Conservation (phyloP, 2,888 invertebrate species). For the Gryllus longicercus region DNA sequence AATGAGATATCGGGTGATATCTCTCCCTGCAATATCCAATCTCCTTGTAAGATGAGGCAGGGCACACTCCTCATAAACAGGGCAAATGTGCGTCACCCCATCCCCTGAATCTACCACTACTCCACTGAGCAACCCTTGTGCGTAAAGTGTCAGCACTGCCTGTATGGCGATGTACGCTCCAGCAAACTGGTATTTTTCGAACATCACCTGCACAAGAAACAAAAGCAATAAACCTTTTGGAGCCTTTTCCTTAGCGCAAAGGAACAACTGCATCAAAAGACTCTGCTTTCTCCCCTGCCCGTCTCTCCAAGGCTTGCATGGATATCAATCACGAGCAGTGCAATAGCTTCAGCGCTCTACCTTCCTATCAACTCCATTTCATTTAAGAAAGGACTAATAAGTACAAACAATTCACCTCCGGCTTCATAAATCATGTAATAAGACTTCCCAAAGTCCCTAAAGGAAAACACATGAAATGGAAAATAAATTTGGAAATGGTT, state of each 20-base stretch:
- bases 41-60: conserved; percentile 91
- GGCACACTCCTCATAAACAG: conserved; percentile 96
- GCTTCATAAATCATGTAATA: too few species aligned
- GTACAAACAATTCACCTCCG: too few species aligned
- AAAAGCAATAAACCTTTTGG: conserved; percentile 4
- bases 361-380: too few species aligned
- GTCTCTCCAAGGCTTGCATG: too few species aligned
- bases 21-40: conserved; percentile 95
- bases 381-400: too few species aligned
- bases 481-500: too few species aligned
- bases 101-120: conserved; percentile 99
- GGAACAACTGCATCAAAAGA: too few species aligned
- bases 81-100: conserved; percentile 99
- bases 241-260: background rate
- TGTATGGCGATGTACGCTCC: conserved; percentile 94
- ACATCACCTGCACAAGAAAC: conserved; percentile 73
- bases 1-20: conserved; percentile 95
- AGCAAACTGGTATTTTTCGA: conserved; percentile 93
- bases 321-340: too few species aligned
- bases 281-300: too few species aligned
- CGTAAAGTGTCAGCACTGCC: conserved; percentile 92
- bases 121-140: conserved; percentile 94
- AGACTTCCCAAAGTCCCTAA: too few species aligned
- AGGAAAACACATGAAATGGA: too few species aligned
- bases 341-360: too few species aligned